Conservation (phyloP, 2,113 vertebrate genomes). For the Chionis minor region DNA sequence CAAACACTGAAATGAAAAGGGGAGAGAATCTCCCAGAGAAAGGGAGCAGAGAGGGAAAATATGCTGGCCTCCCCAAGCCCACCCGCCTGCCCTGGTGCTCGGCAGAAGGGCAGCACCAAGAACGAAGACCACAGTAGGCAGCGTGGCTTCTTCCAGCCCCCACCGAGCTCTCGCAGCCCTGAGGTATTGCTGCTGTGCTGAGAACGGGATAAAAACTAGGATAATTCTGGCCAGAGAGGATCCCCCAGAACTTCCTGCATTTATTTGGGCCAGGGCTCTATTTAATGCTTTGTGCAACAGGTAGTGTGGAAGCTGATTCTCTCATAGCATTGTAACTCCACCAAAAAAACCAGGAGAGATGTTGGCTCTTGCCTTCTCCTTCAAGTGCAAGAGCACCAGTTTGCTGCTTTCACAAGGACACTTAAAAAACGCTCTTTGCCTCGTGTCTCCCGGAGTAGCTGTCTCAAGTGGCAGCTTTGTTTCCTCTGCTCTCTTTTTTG, state of each 20-base stretch:
- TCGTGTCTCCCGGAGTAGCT: background rate
- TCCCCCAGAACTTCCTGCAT: background rate
- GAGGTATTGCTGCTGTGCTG: background rate
- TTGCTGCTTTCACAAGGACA: background rate
- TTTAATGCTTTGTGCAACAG: background rate
- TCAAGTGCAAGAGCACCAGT: background rate
- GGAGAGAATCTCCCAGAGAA: background rate
- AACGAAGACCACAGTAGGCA: background rate
- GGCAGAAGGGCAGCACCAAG: background rate
- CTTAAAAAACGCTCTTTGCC: background rate
- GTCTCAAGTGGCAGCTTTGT: conserved; percentile 8
- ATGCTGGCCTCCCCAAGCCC: background rate
- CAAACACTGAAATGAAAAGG: background rate
- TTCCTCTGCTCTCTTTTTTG: background rate
- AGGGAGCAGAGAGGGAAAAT: background rate
- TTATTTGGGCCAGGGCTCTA: background rate
- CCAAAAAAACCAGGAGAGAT: background rate
- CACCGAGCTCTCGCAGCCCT: background rate
- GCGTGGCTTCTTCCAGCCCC: background rate
- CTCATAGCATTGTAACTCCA: background rate
- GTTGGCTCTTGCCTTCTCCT: background rate
- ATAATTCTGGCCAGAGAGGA: background rate
- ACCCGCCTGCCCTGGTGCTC: background rate
- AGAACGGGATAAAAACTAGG: background rate
- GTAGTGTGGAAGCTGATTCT: background rate